Evolutionary conservation across 2,113 vertebrate genomes (phyloP), one percentile per base, ranked within the genome.

Genomic region (Morone chrysops): DNA sequence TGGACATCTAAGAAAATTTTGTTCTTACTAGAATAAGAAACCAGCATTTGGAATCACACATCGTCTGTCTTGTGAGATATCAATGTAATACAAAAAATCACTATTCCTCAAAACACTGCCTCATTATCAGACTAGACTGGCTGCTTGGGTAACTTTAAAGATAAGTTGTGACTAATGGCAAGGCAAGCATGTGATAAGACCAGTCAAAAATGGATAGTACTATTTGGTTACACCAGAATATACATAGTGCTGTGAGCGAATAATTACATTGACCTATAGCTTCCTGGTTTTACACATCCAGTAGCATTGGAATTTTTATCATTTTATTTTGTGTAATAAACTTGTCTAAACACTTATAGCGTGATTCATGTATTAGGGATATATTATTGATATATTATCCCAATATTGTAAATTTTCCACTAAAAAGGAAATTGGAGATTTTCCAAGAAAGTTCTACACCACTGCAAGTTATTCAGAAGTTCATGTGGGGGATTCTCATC

Each of bases 141-240:
- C 4, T 14, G 56, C n/a, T 54, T 61, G 43, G 62, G 66, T 63
- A 78, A 85, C 56, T 68, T 54, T 62, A 4, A 20, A 80, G 56
- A 75, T 69, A 81, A 53, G 31, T 22, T 79, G 5, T 68, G 9
- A 47, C 70, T 25, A 25, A 25, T 25, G 25, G 25, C 25, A 25
- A 25, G 25, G 25, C 25, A 25, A 25, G 25, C 25, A 25, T 25
- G 25, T 25, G 25, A 25, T 25, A 25, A 25, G 25, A 25, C 25
- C 25, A 25, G 25, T 25, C 25, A 25, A 25, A 74, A 65, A 86
- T 68, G 14, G 73, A 85, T 87, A 71, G 67, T 75, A 47, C 54
- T 86, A 79, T 90, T 88, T 90, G 80, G 84, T 88, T 88, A 85
- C 78, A 82, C 85, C 87, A 80, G 79, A 73, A 69, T 75, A 83